A percentile compares a stretch with the other conserved stretches of the same genome.
Conservation (phyloP, 30 jellyfish, hydroid and myxozoan genomes). For the Chironex yamaguchii region DNA sequence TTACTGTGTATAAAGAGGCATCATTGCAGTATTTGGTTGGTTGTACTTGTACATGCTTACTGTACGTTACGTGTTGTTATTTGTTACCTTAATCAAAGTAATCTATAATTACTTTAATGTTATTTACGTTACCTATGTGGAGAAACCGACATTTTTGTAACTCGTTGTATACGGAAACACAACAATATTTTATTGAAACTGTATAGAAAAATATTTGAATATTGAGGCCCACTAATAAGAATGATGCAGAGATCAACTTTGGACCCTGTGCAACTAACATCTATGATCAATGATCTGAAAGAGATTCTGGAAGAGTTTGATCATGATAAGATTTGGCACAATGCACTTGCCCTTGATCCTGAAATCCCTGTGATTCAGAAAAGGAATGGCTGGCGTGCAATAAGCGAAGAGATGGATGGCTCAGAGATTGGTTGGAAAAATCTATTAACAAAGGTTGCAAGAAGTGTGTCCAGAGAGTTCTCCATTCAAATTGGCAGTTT, state of each 20-base stretch:
- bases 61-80: too few relatives aligned
- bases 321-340: background rate
- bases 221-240: background rate
- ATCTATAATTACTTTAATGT: too few relatives aligned
- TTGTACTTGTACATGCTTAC: too few relatives aligned
- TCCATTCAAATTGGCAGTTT: too few relatives aligned
- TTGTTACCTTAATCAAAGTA: too few relatives aligned
- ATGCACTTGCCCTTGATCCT: background rate
- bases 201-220: too few relatives aligned
- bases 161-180: too few relatives aligned
- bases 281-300: background rate
- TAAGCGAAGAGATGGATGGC: background rate
- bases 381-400: background rate
- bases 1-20: too few relatives aligned
- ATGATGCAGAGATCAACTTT: background rate
- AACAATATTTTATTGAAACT: too few relatives aligned
- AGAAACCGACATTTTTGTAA: too few relatives aligned
- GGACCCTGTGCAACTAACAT: slow-evolving; percentile 5
- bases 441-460: background rate
- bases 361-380: background rate
- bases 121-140: too few relatives aligned
- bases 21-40: too few relatives aligned
- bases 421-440: background rate
- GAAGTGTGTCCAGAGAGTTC: background rate
- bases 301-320: background rate